phyloP scores from a whole-genome alignment of 2,888 invertebrate genomes.

The Drymonia ruficornis region DNA sequence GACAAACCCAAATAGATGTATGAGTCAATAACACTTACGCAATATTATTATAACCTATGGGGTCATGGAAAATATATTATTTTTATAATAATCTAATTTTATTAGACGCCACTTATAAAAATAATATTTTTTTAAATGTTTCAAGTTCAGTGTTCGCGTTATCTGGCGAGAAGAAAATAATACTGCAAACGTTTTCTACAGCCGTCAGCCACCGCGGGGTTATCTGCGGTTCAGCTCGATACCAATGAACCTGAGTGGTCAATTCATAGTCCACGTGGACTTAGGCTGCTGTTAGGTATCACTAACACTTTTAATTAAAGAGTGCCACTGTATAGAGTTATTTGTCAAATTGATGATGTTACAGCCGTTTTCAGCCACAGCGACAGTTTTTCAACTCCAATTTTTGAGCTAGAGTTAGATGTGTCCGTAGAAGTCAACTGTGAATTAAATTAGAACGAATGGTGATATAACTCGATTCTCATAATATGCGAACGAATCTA shows the following conservation, averaged over 20 bases:
- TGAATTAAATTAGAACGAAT: too few species aligned
- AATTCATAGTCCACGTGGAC: conserved; percentile 21
- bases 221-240: conserved; percentile 23
- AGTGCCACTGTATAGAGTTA: neutral
- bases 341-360: neutral
- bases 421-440: too few species aligned
- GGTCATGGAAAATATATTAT: too few species aligned
- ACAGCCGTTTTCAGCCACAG: too few species aligned
- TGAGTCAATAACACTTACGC: too few species aligned
- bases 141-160: neutral
- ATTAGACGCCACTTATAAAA: neutral
- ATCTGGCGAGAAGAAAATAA: conserved; percentile 7
- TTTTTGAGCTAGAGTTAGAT: too few species aligned
- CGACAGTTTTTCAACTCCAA: too few species aligned
- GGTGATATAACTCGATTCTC: too few species aligned
- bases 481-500: too few species aligned
- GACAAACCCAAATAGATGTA: too few species aligned
- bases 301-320: neutral
- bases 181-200: conserved; percentile 8
- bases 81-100: too few species aligned
- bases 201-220: conserved; percentile 15
- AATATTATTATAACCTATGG: too few species aligned
- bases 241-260: conserved; percentile 18
- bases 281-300: neutral
- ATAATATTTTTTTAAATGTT: neutral